Evolutionary conservation across 1,140 invertebrate species (phyloP).

Genomic region (Doryteuthis pealeii): DNA sequence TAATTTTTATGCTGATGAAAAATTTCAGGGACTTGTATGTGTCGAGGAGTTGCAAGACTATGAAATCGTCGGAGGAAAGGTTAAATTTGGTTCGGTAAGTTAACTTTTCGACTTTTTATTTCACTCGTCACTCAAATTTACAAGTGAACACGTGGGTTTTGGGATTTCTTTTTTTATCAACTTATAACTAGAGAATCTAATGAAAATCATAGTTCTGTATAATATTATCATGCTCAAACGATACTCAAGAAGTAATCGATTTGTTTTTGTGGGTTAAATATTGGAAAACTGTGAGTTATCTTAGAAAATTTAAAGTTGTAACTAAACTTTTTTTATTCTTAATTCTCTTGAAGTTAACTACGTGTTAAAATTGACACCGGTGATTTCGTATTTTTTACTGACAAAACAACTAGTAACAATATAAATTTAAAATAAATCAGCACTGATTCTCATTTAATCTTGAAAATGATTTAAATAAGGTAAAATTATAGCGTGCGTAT

Average conservation of each 20-base stretch:
- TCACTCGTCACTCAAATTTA: not conserved
- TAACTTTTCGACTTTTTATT: not conserved
- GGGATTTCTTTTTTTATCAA: not conserved
- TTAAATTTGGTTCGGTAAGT: slow-evolving; percentile 2
- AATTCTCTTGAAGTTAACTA: no score
- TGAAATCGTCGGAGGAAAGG: slow-evolving; percentile 32
- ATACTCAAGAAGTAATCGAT: not conserved
- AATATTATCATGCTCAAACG: no score
- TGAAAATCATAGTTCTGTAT: not conserved
- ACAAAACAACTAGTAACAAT: no score
- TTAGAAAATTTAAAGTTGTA: no score
- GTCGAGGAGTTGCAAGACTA: slow-evolving; percentile 52
- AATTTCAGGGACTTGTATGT: slow-evolving; percentile 41
- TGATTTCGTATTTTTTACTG: no score
- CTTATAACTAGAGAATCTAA: not conserved
- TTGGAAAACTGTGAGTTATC: no score
- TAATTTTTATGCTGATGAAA: slow-evolving; percentile 28
- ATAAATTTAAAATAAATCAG: no score
- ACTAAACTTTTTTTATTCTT: no score
- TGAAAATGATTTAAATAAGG: no score
- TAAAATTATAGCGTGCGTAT: no score
- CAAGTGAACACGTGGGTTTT: not conserved
- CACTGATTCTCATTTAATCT: no score
- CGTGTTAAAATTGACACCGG: no score
- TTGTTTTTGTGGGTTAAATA: not conserved